Evolutionary conservation across 2,113 vertebrate species (phyloP), one percentile per base, ranked within the genome.

Genomic region (Rallus limicola): DNA sequence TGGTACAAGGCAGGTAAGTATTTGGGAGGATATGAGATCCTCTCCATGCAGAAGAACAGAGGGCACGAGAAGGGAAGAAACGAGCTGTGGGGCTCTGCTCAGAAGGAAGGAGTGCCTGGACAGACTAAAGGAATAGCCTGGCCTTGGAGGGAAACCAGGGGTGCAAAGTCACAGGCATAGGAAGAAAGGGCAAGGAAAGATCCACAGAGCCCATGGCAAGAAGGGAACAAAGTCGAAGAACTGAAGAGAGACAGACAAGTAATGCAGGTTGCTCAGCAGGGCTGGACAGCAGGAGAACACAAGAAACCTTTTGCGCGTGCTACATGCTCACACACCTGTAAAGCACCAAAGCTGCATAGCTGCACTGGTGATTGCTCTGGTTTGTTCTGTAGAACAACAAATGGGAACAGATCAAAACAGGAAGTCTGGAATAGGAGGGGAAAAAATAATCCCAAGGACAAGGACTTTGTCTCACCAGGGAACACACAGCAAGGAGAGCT

Each of bases 201-300:
- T 18, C 7, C 18, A 36, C 12, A 14, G 68, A 59, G 46, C 9
- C 31, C 0, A 0, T 48, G 69, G 40, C 64, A 91, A 68, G 42
- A 69, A 75, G 8, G 48, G 48, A 75, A 21, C 0, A 0, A 26
- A 34, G 16, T 4, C 2, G 0, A 11, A 31, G 24, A 33, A 62
- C 29, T 46, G 34, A 38, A 44, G 59, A 64, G 31, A 52, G 21
- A 6, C 0, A 4, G 31, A 11, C 24, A n/a, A 16, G 29, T 16
- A 48, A 34, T 13, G 13, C 6, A 26, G 25, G 46, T 25, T 68
- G 56, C 52, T 59, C 16, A 58, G 7, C 3, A 25, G 28, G 36
- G 42, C 60, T 64, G 52, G 12, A 71, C 59, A 82, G 40, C 11
- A 50, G 7, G 14, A 0, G 9, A 63, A 59, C 2, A 2, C 31